A percentile compares a stretch with the other conserved stretches of the same genome.
Conservation (phyloP, 2,113 vertebrate species). For the Sapajus apella region DNA sequence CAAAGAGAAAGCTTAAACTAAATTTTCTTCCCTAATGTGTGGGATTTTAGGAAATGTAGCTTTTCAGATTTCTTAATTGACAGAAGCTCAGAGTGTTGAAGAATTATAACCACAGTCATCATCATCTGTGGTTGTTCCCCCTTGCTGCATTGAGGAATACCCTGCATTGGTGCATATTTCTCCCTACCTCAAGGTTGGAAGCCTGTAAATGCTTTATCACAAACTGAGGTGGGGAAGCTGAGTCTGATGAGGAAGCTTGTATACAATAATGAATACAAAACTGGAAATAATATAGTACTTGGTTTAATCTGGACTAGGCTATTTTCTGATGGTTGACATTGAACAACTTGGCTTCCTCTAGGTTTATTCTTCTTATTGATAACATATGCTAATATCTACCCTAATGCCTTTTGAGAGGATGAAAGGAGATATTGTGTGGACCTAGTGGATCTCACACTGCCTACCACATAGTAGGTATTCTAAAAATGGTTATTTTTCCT, state of each 20-base stretch:
- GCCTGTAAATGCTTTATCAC: too few species aligned
- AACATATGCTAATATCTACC: neutral
- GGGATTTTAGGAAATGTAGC: neutral
- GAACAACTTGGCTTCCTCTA: neutral
- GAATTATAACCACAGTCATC: fast-evolving
- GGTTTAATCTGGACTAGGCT: neutral
- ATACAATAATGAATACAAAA: neutral
- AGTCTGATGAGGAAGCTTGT: neutral
- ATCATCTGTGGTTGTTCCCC: neutral
- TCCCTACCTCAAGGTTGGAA: neutral
- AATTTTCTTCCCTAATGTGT: neutral
- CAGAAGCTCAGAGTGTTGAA: neutral
- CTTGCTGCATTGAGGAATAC: neutral
- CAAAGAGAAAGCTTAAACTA: conserved; percentile 44
- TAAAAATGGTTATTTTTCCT: neutral
- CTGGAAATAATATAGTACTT: neutral
- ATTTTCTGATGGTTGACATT: neutral
- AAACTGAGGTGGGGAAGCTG: neutral
- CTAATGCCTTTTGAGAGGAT: neutral
- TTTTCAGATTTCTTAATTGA: neutral
- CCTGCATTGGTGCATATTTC: fast-evolving
- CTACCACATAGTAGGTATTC: neutral
- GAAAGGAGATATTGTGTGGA: neutral
- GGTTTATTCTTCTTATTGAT: neutral
- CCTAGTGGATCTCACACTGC: neutral